Conservation (phyloP, 1,140 invertebrate species). For the Nephila pilipes region DNA sequence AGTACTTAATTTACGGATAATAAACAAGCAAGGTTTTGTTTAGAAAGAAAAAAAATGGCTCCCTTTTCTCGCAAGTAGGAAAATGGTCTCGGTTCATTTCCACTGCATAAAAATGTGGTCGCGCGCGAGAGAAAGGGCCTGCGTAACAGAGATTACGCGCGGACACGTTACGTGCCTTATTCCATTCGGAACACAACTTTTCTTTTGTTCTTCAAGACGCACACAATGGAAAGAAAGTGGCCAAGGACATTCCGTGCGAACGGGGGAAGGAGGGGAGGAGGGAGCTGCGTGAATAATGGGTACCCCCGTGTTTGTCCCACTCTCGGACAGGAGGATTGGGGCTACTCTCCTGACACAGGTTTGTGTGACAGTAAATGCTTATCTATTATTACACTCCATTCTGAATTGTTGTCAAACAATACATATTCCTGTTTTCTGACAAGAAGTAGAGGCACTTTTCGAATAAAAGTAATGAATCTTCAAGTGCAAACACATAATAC, state of each 20-base stretch:
- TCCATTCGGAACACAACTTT: background rate
- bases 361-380: too few relatives aligned
- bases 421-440: too few relatives aligned
- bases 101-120: background rate
- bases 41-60: too few relatives aligned
- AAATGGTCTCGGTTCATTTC: background rate
- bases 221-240: constrained; percentile 34
- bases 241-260: constrained; percentile 10
- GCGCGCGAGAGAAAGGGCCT: background rate
- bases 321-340: background rate
- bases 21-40: too few relatives aligned
- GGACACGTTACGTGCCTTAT: background rate
- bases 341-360: too few relatives aligned
- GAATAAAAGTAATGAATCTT: too few relatives aligned
- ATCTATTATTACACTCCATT: too few relatives aligned
- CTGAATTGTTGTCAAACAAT: too few relatives aligned
- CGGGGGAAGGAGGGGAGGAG: background rate
- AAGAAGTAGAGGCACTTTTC: too few relatives aligned
- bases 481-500: too few relatives aligned
- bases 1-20: too few relatives aligned
- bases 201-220: background rate
- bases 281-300: background rate
- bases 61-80: background rate
- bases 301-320: background rate
- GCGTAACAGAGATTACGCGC: background rate